Evolutionary conservation across 2,113 vertebrate genomes (phyloP).

Genomic region (Albula goreensis): DNA sequence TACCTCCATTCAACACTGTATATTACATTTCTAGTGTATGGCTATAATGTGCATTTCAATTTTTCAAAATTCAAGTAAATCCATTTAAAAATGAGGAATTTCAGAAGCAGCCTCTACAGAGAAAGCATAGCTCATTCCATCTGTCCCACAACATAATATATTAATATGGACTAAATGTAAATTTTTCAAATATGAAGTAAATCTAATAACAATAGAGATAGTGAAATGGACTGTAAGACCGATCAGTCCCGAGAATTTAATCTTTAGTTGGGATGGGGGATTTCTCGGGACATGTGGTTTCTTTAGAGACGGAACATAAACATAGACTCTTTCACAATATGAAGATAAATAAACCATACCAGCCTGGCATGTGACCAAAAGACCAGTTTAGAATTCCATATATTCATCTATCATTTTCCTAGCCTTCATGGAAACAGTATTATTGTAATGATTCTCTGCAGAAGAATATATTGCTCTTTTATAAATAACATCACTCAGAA

Average conservation of each 20-base stretch:
- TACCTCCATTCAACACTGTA: background rate
- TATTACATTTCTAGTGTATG: background rate
- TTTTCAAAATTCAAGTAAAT: background rate
- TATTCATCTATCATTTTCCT: constrained; percentile 59
- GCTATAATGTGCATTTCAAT: background rate
- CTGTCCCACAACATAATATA: background rate
- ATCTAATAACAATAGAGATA: constrained; percentile 16
- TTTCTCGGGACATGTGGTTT: constrained; percentile 58
- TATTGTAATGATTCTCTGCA: constrained; percentile 45
- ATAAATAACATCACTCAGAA: constrained; percentile 37
- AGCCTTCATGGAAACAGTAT: constrained; percentile 43
- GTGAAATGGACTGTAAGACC: constrained; percentile 39
- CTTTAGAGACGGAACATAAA: constrained; percentile 55
- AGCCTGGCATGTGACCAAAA: constrained; percentile 47
- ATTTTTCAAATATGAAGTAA: constrained; percentile 18
- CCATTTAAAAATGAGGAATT: background rate
- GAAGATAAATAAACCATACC: constrained; percentile 61
- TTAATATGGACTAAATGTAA: background rate
- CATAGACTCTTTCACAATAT: constrained; percentile 51
- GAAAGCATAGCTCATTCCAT: background rate
- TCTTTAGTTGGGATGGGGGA: constrained; percentile 42
- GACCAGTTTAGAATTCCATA: constrained; percentile 53
- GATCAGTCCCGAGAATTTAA: constrained; percentile 30
- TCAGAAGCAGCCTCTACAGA: background rate
- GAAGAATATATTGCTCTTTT: constrained; percentile 38